phyloP scores from a whole-genome alignment of 2,797 vertebrate genomes.

The Urosaurus nigricauda region DNA sequence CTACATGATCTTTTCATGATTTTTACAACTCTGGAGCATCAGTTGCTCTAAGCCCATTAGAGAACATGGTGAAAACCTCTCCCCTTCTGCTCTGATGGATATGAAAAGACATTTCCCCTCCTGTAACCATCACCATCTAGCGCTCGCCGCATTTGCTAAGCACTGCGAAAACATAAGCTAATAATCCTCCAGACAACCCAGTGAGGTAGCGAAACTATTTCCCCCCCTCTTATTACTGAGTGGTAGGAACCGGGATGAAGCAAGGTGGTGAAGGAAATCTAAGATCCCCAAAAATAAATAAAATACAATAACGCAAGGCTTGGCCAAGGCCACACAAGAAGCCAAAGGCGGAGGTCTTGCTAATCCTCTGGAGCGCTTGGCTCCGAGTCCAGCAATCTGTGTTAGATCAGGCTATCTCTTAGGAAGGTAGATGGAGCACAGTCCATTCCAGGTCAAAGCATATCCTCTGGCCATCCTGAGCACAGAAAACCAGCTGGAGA shows the following conservation, averaged over 20 bases:
- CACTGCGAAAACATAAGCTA: background rate
- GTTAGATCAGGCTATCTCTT: rapidly evolving
- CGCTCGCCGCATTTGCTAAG: conserved; percentile 13
- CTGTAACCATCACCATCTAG: conserved; percentile 22
- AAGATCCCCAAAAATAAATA: background rate
- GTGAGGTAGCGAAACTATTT: conserved; percentile 37
- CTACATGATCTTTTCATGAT: background rate
- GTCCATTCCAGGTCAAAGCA: background rate
- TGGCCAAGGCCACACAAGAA: conserved; percentile 58
- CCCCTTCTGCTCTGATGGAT: conserved; percentile 13
- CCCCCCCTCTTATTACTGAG: conserved; percentile 1
- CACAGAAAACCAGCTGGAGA: no score
- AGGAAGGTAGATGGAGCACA: background rate
- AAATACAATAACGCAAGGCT: background rate
- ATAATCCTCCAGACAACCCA: conserved; percentile 49
- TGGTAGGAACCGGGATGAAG: background rate
- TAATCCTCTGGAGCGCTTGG: conserved; percentile 45
- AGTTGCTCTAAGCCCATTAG: background rate
- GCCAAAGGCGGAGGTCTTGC: conserved; percentile 51
- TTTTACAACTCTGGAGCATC: background rate
- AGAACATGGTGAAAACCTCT: background rate
- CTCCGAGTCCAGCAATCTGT: background rate
- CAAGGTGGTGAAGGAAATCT: conserved; percentile 23
- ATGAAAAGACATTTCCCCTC: conserved; percentile 45
- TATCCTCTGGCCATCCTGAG: background rate